Evolutionary conservation across 2,113 vertebrate species (phyloP).

Genomic region (Eolophus roseicapilla): DNA sequence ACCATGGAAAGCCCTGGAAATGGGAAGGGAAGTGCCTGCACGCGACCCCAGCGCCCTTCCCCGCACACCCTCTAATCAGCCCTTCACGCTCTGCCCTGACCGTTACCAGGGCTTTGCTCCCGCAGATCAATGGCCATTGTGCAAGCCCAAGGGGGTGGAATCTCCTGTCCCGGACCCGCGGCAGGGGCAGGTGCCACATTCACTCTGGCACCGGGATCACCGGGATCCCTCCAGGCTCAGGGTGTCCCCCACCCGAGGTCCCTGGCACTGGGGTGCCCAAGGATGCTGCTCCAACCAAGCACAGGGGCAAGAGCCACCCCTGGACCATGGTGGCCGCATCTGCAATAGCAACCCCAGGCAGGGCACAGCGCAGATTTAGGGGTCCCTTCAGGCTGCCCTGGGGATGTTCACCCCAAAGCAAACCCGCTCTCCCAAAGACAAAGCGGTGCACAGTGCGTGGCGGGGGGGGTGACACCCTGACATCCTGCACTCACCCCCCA

Average conservation of each 20-base stretch:
- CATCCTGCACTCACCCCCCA: fast-evolving
- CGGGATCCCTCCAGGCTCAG: background rate
- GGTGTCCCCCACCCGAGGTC: background rate
- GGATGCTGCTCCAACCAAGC: background rate
- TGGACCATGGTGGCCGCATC: background rate
- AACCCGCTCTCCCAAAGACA: background rate
- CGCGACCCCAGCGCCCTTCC: background rate
- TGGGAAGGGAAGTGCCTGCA: conserved; percentile 40
- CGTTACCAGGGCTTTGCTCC: background rate
- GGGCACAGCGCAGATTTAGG: background rate
- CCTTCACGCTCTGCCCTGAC: conserved; percentile 21
- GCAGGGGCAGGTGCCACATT: conserved; percentile 59
- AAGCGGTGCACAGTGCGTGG: background rate
- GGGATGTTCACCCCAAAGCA: background rate
- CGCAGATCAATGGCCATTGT: background rate
- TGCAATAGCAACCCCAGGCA: background rate
- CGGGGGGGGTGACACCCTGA: fast-evolving
- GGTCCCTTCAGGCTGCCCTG: background rate
- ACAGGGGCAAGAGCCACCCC: background rate
- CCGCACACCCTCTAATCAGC: background rate
- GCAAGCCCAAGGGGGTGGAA: background rate
- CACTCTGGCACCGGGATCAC: background rate
- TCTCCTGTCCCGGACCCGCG: background rate
- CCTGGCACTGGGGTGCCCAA: fast-evolving
- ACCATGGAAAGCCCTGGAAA: conserved; percentile 43